Evolutionary conservation across 2,888 invertebrate genomes (phyloP), one percentile per base, ranked within the genome.

Genomic region (Diachrysia chrysitis): DNA sequence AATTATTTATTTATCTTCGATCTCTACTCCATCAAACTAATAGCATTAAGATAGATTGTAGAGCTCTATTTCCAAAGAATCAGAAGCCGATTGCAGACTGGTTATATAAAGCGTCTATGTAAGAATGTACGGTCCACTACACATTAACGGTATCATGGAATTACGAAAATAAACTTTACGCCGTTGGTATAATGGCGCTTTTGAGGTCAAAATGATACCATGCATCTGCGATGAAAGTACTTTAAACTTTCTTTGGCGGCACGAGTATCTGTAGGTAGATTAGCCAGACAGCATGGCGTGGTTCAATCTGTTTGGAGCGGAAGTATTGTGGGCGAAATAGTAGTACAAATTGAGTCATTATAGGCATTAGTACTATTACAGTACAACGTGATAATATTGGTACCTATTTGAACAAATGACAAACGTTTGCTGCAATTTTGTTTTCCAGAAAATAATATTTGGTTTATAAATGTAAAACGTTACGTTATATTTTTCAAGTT

Each of bases 21-120:
- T 42, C 42, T 42, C n/a, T n/a, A 42, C 42, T 42, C 16, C 0
- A 42, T 5, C 16, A 16, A 37, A 37, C 37, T 37, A 37, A 14
- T 29, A 29, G 29, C 29, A 14, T 37, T 14, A 14, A n/a, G n/a
- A n/a, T n/a, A n/a, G n/a, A 42, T 42, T n/a, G 6, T n/a, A 42
- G 5, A 42, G 6, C n/a, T n/a, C 42, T 42, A 42, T 9, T 12
- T 73, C n/a, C n/a, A n/a, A n/a, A n/a, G n/a, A n/a, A n/a, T n/a
- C 56, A 35, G 69, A 69, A 74, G 53, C 55, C 12, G 29, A 60
- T 48, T 73, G 63, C 58, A 32, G 63, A 74, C 65, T 78, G 62
- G 64, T 76, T 76, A 76, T 75, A 54, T 65, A 78, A 75, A 78
- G 58, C 75, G 62, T 42, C 69, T 65, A 68, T 64, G 32, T 32